A percentile compares a stretch with the other conserved stretches of the same genome.
These are phyloP conservation scores for Pyxicephalus adspersus DNA, from an alignment of 2,113 vertebrate species.

Conservation along the genomic window DNA sequence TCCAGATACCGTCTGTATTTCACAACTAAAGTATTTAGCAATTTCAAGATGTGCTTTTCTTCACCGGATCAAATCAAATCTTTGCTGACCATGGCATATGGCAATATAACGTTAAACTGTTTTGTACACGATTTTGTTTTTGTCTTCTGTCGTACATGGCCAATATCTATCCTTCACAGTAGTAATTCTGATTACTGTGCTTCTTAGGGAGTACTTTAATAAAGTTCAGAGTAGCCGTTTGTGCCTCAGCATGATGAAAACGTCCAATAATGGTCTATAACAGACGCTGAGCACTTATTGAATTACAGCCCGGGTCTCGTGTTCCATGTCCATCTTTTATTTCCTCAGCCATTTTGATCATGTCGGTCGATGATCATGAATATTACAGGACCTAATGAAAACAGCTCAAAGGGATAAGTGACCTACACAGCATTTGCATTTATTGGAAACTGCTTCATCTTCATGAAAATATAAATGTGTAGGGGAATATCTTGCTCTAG, in stretches of 20 bases:
- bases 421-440: conserved; percentile 34
- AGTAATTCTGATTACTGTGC: conserved; percentile 21
- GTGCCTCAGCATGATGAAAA: conserved; percentile 2
- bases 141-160: not conserved
- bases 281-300: conserved; percentile 15
- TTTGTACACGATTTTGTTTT: conserved; percentile 16
- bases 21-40: no score
- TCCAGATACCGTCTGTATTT: no score
- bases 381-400: conserved; percentile 45
- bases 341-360: conserved; percentile 4
- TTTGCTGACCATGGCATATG: no score
- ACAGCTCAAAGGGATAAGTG: conserved; percentile 40
- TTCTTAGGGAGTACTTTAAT: conserved; percentile 35
- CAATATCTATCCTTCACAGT: not conserved
- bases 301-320: conserved; percentile 1
- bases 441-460: conserved; percentile 14
- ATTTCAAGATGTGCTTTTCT: no score
- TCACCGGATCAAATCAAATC: no score
- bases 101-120: not conserved
- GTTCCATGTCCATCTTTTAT: conserved; percentile 14
- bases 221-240: conserved; percentile 42
- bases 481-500: not conserved
- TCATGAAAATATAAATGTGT: not conserved
- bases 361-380: conserved; percentile 45
- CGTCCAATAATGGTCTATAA: conserved; percentile 31